Base-by-base conservation (phyloP, 2,797 vertebrate genomes). In the Chaetophractus vellerosus region DNA sequence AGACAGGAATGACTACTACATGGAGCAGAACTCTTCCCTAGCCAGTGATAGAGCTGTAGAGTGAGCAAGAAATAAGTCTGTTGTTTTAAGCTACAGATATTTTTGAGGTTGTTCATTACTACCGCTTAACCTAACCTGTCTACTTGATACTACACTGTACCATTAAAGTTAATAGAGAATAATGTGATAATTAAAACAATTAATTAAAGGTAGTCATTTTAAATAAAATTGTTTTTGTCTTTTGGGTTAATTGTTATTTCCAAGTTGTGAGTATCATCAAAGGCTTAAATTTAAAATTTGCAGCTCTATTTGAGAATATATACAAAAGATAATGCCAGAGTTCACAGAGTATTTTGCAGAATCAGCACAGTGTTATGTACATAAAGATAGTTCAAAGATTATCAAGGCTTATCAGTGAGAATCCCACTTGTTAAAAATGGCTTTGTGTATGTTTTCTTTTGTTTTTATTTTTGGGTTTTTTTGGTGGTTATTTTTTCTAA, bases 141-240 rank as follows among this genome's bases (percentile, higher is more conserved):
- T 83, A 33, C 78, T 36, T 41, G 45, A 63, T 88, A 41, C 16
- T 64, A 9, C 57, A 45, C n/a, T 86, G 26, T 69, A 84, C 63
- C 74, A 93, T 14, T 86, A 45, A 93, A 88, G 52, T 84, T 8
- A 72, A 72, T 38, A 92, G 71, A 86, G 75, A 86, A 57, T 87
- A 75, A 79, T 83, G 14, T 74, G 85, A 76, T 93, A 55, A 55
- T 55, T 55, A 55, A 55, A 55, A 16, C 69, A 72, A 72, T 63
- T 66, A 83, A 84, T 84, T 88, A 85, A 88, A 94, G 19, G 14
- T 36, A 92, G 18, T 21, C 18, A 7, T 75, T 9, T 45, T 95
- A 93, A 76, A 72, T 31, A 91, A 89, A 86, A 92, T 71, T 69
- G n/a, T 45, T 87, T 71, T 82, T 38, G 71, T 69, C 78, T 24